Evolutionary conservation across 2,797 vertebrate genomes (phyloP), one percentile per base, ranked within the genome.

Genomic region (Tolypeutes matacus): DNA sequence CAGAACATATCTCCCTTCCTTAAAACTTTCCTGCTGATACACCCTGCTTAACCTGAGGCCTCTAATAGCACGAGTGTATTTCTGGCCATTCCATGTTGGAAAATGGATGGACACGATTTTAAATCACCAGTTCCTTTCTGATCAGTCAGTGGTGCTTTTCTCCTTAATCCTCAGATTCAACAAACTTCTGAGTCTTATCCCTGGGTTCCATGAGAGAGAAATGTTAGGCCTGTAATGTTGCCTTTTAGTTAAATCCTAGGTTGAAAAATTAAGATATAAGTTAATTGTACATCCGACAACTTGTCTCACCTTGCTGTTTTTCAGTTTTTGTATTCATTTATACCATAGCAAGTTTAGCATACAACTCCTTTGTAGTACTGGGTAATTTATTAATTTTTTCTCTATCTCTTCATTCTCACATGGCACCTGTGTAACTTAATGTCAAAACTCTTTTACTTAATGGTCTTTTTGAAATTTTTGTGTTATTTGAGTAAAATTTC

Each of bases 401-500:
- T 67, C 85, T 84, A 58, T 65, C 60, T 87, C 17, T 21, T 72
- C 42, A 94, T 67, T 92, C 39, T 91, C 60, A 72, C n/a, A 46
- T 2, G 31, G 23, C 83, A 91, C n/a, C 69, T 84, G 81, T 29
- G 73, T 81, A 70, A 69, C 70, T 92, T 95, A 80, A 89, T 91
- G 73, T 95, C 65, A 56, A 86, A 49, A 58, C 86, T 39, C 8
- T 92, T 94, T 95, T 80, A 78, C 72, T 93, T 84, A 85, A 58
- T 78, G 39, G 21, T 89, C 64, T 95, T 96, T 70, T 93, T 91
- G 78, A 95, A 81, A 87, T 95, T 86, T 95, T 94, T 69, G 73
- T 94, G 86, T 86, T 83, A 64, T 75, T 76, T 70, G 65, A 80
- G 76, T 95, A 76, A 67, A 42, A 96, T 95, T 95, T 92, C 76